These are phyloP conservation scores for Sphinx pinastri DNA, from an alignment of 2,888 invertebrate species.

Conservation along the genomic window DNA sequence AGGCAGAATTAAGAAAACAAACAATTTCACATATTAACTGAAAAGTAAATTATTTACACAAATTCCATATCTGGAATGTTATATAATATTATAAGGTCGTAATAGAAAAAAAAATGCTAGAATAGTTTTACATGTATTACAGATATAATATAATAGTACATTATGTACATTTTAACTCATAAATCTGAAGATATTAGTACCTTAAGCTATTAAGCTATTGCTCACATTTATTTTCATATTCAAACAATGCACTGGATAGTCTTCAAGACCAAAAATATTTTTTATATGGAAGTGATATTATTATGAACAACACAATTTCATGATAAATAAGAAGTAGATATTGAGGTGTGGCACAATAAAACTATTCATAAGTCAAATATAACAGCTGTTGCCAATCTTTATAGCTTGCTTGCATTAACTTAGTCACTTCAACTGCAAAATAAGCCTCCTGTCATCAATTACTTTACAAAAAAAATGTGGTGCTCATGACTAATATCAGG, in stretches of 20 bases:
- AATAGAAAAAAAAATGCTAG: conserved; percentile 44
- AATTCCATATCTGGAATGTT: conserved; percentile 78
- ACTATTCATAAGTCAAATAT: background rate
- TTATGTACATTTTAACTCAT: conserved; percentile 52
- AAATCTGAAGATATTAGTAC: conserved; percentile 39
- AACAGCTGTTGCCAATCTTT: too few relatives aligned
- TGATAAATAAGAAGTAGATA: too few relatives aligned
- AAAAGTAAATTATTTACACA: conserved; percentile 49
- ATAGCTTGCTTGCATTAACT: too few relatives aligned
- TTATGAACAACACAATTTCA: too few relatives aligned
- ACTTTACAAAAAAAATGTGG: too few relatives aligned
- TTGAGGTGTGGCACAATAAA: background rate
- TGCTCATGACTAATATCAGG: too few relatives aligned
- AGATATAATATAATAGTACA: conserved; percentile 50
- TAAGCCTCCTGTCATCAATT: too few relatives aligned
- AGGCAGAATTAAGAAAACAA: conserved; percentile 1
- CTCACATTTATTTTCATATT: conserved; percentile 46
- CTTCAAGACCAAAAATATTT: conserved; percentile 13
- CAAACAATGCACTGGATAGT: conserved; percentile 41
- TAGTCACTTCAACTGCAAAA: too few relatives aligned
- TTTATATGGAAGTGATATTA: background rate
- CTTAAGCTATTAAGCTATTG: conserved; percentile 34
- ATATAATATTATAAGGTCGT: conserved; percentile 54
- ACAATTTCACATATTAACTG: conserved; percentile 37
- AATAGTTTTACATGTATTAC: conserved; percentile 49